Evolutionary conservation across 1,140 invertebrate genomes (phyloP).

Genomic region (Odontomachus brunneus): DNA sequence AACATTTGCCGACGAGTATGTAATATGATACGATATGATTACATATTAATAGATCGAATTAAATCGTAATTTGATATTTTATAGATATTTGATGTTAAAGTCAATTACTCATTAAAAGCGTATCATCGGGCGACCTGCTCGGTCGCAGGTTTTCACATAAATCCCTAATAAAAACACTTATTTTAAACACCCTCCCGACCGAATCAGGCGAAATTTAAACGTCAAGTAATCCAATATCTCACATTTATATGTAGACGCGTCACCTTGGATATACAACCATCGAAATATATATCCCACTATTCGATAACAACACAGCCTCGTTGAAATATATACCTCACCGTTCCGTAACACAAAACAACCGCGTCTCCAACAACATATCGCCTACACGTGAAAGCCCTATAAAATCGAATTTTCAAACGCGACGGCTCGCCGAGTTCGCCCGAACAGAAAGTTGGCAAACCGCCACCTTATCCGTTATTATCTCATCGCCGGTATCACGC

Average conservation of each 20-base stretch:
- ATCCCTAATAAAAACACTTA: constrained; percentile 27
- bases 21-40: constrained; percentile 31
- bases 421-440: not conserved
- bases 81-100: constrained; percentile 36
- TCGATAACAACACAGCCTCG: not conserved
- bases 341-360: no score
- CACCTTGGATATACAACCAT: not conserved
- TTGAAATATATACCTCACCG: not conserved
- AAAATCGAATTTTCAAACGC: not conserved
- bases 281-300: constrained; percentile 12
- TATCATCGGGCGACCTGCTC: not conserved
- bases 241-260: not conserved
- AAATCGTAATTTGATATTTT: constrained; percentile 43
- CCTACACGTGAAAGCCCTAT: not conserved
- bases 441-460: constrained; percentile 19
- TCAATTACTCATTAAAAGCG: constrained; percentile 40
- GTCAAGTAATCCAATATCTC: not conserved
- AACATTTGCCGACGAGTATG: constrained; percentile 18
- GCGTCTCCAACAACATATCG: not conserved
- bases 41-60: constrained; percentile 34
- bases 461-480: constrained; percentile 29
- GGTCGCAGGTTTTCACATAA: not conserved
- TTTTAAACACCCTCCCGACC: not conserved
- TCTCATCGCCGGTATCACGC: constrained; percentile 10
- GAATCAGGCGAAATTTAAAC: constrained; percentile 21